These are phyloP conservation scores for Pseudolaguvia tuberculata DNA, from an alignment of 2,113 vertebrate species.

Conservation along the genomic window DNA sequence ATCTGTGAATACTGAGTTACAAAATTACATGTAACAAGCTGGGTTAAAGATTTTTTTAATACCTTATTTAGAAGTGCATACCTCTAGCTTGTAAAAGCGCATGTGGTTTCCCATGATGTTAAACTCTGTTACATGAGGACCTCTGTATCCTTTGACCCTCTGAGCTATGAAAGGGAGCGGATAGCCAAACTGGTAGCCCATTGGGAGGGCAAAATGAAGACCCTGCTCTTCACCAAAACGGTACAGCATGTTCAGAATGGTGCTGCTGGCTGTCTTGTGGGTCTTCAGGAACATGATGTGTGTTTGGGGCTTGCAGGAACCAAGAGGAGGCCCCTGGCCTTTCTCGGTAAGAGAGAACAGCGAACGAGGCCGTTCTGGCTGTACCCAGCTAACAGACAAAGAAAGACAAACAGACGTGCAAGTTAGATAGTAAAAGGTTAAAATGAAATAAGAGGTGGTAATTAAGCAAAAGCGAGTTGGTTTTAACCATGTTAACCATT, in stretches of 20 bases:
- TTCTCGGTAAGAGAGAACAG: constrained; percentile 59
- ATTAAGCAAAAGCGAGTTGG: not conserved
- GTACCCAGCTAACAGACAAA: constrained; percentile 52
- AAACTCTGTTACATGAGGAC: constrained; percentile 63
- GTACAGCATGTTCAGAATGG: constrained; percentile 84
- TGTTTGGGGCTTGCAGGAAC: constrained; percentile 70
- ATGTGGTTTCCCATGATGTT: constrained; percentile 90
- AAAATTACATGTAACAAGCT: not conserved
- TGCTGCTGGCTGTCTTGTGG: constrained; percentile 92
- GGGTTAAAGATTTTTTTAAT: not conserved
- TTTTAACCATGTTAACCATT: not conserved
- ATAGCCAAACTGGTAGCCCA: constrained; percentile 86
- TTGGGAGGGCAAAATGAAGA: constrained; percentile 79
- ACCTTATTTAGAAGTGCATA: constrained; percentile 41
- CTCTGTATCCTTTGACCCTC: constrained; percentile 77
- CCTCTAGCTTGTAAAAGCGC: constrained; percentile 83
- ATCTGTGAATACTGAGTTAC: not conserved
- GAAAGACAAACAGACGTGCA: not conserved
- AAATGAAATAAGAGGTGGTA: not conserved
- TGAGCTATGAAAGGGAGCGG: constrained; percentile 78
- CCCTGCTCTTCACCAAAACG: constrained; percentile 77
- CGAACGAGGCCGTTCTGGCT: constrained; percentile 53
- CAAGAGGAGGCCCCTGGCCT: constrained; percentile 59
- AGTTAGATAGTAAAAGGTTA: constrained; percentile 3
- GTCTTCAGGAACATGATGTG: constrained; percentile 89